Evolutionary conservation across 2,113 vertebrate species (phyloP).

Genomic region (Podarcis cretensis): DNA sequence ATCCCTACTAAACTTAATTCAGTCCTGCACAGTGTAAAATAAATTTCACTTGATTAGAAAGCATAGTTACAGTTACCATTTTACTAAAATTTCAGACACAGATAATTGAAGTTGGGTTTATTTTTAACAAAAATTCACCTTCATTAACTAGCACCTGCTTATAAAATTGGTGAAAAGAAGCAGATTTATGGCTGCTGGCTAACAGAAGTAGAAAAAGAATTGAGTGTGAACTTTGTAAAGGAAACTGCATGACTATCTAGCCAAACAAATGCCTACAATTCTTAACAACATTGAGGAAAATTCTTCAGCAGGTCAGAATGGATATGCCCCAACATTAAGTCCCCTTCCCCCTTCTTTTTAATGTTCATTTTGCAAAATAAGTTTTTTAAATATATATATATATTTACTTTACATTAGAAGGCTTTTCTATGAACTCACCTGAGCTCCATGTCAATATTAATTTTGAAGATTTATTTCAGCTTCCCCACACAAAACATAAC

Average conservation of each 20-base stretch:
- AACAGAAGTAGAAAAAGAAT: background rate
- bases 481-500: constrained; percentile 5
- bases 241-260: background rate
- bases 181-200: background rate
- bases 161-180: constrained; percentile 6
- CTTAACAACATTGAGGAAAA: background rate
- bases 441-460: background rate
- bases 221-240: background rate
- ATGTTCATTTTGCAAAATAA: background rate
- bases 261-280: background rate
- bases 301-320: background rate
- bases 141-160: constrained; percentile 11
- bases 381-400: background rate
- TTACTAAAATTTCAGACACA: background rate
- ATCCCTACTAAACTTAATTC: background rate
- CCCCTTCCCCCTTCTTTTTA: no score
- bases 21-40: constrained; percentile 3
- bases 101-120: background rate
- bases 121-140: constrained; percentile 15
- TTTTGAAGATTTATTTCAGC: background rate
- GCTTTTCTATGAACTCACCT: background rate
- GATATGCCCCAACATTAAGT: background rate
- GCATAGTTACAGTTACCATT: background rate
- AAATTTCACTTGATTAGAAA: background rate
- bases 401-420: background rate